phyloP scores from a whole-genome alignment of 2,113 vertebrate genomes.

The Orthochromis indermauri region DNA sequence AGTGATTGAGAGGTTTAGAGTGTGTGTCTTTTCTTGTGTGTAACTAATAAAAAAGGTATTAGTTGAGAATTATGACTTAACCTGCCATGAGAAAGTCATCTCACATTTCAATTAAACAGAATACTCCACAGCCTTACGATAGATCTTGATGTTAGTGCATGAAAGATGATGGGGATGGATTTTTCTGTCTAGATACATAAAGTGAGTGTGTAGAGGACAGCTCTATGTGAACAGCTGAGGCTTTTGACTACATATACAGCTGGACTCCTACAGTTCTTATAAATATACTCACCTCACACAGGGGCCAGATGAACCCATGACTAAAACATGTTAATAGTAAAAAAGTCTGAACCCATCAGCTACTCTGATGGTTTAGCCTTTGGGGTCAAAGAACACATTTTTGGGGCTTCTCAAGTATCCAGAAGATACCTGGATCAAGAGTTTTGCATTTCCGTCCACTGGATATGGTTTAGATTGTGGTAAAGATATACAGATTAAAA shows the following conservation, averaged over 20 bases:
- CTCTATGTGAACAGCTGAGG: constrained; percentile 9
- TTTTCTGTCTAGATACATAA: neutral
- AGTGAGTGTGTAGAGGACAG: neutral
- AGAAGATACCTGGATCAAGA: neutral
- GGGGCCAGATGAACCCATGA: neutral
- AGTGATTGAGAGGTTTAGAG: neutral
- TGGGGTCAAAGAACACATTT: neutral
- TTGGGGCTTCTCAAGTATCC: neutral
- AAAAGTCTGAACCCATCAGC: neutral
- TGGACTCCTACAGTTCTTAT: neutral
- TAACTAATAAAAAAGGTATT: constrained; percentile 48
- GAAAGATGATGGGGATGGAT: neutral
- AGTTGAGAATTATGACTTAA: neutral
- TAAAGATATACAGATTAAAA: neutral
- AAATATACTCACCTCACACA: neutral
- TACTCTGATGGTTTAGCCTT: neutral
- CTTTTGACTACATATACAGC: neutral
- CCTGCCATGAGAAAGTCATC: neutral
- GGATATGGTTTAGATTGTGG: neutral
- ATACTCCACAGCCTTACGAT: neutral
- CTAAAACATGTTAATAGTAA: neutral
- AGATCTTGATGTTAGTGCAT: neutral
- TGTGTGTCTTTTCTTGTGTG: neutral
- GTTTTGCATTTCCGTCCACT: neutral
- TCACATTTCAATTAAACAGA: neutral